Evolutionary conservation across 2,797 vertebrate genomes (phyloP).

Genomic region (Alauda arvensis): DNA sequence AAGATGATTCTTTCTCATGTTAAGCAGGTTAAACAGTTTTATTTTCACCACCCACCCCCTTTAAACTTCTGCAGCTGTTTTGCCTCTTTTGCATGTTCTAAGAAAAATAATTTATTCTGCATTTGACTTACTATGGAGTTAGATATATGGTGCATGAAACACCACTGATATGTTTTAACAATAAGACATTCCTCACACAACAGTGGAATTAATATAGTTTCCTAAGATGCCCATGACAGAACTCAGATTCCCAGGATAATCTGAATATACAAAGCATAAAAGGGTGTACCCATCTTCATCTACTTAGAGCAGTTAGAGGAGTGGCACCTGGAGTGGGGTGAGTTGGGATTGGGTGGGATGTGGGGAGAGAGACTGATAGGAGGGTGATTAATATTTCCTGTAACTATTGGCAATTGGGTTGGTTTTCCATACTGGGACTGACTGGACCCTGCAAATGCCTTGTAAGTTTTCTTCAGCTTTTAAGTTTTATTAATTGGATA

Average conservation of each 20-base stretch:
- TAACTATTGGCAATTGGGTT: accelerated
- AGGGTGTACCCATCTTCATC: accelerated
- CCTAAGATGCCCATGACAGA: not conserved
- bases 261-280: not conserved
- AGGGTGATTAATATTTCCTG: not conserved
- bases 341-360: not conserved
- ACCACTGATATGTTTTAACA: not conserved
- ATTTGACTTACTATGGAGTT: not conserved
- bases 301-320: not conserved
- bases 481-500: not conserved
- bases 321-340: accelerated
- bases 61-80: not conserved
- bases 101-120: not conserved
- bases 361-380: not conserved
- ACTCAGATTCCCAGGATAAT: not conserved
- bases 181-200: not conserved
- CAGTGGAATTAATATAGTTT: not conserved
- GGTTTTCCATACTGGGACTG: not conserved
- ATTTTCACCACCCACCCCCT: accelerated
- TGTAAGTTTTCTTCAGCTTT: not conserved
- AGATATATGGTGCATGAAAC: not conserved
- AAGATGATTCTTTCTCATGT: not conserved
- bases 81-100: not conserved
- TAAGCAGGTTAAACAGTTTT: not conserved
- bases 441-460: not conserved